Evolutionary conservation across 2,888 invertebrate genomes (phyloP), one percentile per base, ranked within the genome.

Genomic region (Tridacna crocea): DNA sequence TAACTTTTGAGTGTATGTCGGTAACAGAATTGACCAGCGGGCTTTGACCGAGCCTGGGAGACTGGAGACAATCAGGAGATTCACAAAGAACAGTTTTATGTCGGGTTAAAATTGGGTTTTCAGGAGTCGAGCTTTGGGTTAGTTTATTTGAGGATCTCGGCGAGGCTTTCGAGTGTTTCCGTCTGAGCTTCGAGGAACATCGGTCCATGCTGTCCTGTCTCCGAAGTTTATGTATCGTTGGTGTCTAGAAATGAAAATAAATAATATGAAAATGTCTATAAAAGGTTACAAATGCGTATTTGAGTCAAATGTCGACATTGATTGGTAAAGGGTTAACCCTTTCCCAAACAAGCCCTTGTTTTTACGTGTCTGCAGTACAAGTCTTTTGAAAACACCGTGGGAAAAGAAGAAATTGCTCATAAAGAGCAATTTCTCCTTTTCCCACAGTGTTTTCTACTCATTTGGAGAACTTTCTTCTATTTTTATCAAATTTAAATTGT

Each of bases 61-160:
- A 60, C 51, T 24, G 22, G 19, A 66, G 58, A 6, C 47, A 47
- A 1, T 79, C 83, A 6, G 79, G 79, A 10, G 83, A 72, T 15
- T 80, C 83, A 74, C 83, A 77, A n/a, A 74, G 8, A 19, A 47
- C 51, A 8, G 75, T 63, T 47, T 77, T 63, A 60, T 27, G 66
- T 19, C 79, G 72, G 13, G 75, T 72, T 11, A 77, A 27, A 46
- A 77, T 24, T 17, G 79, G 51, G 47, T 65, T 55, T n/a, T 83
- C 83, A 6, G 80, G 65, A 26, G 74, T 75, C 0, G 22, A 22
- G 13, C 24, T 22, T 0, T 58, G 61, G 13, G 6, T 12, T 15
- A 48, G 58, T 61, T 76, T 79, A 46, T 74, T 70, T 3, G 51
- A 22, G 0, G 63, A 61, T n/a, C 75, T 68, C n/a, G 55, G 65